phyloP scores from a whole-genome alignment of 1,140 invertebrate species.

The Rhynchophorus ferrugineus region DNA sequence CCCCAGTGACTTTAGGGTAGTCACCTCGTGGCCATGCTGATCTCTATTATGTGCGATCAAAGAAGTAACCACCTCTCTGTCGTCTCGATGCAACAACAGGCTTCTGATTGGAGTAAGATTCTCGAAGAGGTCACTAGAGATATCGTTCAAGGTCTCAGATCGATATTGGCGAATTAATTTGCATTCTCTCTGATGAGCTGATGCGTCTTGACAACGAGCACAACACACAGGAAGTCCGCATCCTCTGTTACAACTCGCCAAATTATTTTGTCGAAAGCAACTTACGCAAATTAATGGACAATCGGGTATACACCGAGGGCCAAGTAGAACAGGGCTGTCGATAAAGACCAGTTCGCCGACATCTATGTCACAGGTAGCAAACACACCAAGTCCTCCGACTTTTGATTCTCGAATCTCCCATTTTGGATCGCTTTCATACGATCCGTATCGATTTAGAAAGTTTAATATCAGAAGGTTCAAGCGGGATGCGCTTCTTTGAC shows the following conservation, averaged over 20 bases:
- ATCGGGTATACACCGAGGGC: constrained; percentile 47
- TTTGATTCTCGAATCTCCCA: constrained; percentile 30
- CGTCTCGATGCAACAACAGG: constrained; percentile 46
- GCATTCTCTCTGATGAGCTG: constrained; percentile 52
- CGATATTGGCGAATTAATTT: constrained; percentile 46
- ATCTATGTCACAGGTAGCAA: constrained; percentile 54
- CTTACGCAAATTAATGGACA: constrained; percentile 47
- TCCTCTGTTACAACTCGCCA: constrained; percentile 44
- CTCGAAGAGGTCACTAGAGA: constrained; percentile 44
- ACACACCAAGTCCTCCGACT: constrained; percentile 52
- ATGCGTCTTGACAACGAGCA: constrained; percentile 46
- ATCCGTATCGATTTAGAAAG: constrained; percentile 20
- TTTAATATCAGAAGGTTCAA: constrained; percentile 17
- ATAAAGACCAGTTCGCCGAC: constrained; percentile 59
- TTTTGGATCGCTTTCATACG: constrained; percentile 2
- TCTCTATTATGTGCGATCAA: constrained; percentile 49
- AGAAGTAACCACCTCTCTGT: constrained; percentile 47
- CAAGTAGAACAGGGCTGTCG: constrained; percentile 57
- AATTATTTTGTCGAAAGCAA: constrained; percentile 45
- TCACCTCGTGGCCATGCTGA: constrained; percentile 50
- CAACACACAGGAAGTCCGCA: constrained; percentile 56
- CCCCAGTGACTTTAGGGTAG: constrained; percentile 46
- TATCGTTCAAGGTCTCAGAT: constrained; percentile 36
- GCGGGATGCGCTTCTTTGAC: constrained; percentile 6
- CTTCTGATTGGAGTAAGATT: constrained; percentile 54